Percentiles rank a stretch among this genome's conserved stretches.
Conservation (phyloP, 2,888 invertebrate species). For the Venusia cambrica region DNA sequence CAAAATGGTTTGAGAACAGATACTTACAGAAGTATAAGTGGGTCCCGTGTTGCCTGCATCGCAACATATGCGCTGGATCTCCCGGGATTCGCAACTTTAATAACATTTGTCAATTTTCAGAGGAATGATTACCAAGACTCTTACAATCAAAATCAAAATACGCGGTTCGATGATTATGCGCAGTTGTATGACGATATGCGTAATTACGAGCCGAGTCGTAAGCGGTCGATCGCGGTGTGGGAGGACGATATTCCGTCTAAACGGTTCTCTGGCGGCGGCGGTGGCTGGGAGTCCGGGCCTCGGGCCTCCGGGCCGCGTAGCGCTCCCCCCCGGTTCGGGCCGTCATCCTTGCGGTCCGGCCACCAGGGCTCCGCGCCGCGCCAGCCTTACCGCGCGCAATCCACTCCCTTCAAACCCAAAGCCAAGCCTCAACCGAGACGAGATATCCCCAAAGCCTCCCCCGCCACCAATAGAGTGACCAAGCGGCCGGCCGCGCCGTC, state of each 20-base stretch:
- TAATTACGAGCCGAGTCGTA: conserved; percentile 32
- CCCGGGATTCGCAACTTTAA: no score
- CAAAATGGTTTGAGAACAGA: no score
- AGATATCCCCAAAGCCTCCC: conserved; percentile 43
- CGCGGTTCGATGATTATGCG: conserved; percentile 33
- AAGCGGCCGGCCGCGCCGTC: conserved; percentile 22
- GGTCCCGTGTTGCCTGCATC: no score
- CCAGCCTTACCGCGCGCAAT: conserved; percentile 3
- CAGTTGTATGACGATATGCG: conserved; percentile 41
- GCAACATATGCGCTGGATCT: no score
- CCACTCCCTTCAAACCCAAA: conserved; percentile 22
- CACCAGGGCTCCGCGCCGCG: conserved; percentile 7
- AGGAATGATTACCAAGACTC: conserved; percentile 34
- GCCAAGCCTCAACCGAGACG: conserved; percentile 31
- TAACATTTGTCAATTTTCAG: conserved; percentile 31
- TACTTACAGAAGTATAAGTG: no score
- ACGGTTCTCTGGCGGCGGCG: conserved; percentile 31
- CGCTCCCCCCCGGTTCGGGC: conserved; percentile 6
- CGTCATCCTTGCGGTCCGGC: no score
- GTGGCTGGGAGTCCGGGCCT: neutral
- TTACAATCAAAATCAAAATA: conserved; percentile 27
- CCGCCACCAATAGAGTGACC: conserved; percentile 28
- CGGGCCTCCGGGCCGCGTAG: conserved; percentile 3
- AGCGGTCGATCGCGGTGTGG: conserved; percentile 43
- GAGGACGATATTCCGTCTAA: conserved; percentile 38